These are phyloP conservation scores for Botia kubotai DNA, from an alignment of 2,797 vertebrate genomes.

Conservation along the genomic window DNA sequence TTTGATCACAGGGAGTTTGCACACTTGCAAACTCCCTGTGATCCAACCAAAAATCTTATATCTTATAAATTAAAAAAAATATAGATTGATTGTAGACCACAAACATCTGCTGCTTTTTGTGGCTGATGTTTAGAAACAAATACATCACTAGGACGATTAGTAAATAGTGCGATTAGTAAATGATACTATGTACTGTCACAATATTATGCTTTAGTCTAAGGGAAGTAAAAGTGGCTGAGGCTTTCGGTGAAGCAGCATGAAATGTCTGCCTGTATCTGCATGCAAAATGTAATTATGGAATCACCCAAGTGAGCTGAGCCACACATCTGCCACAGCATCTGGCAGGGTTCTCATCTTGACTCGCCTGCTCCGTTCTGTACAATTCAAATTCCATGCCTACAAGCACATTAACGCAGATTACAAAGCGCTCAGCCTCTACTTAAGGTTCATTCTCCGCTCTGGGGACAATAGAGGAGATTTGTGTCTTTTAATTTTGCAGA, in stretches of 20 bases:
- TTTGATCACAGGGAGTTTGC: no score
- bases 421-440: constrained; percentile 81
- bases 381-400: constrained; percentile 81
- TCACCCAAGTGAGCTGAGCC: constrained; percentile 66
- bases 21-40: constrained; percentile 20
- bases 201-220: constrained; percentile 60
- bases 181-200: constrained; percentile 55
- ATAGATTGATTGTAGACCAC: constrained; percentile 30
- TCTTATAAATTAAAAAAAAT: constrained; percentile 16
- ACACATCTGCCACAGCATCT: constrained; percentile 85
- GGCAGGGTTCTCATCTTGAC: constrained; percentile 69
- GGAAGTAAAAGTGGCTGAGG: constrained; percentile 39
- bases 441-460: constrained; percentile 73
- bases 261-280: constrained; percentile 68
- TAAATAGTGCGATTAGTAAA: no score
- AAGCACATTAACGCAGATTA: constrained; percentile 84
- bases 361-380: constrained; percentile 70
- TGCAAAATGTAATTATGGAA: constrained; percentile 84
- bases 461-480: constrained; percentile 65
- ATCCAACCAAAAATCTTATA: constrained; percentile 23
- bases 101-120: constrained; percentile 49
- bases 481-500: constrained; percentile 51
- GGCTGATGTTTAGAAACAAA: constrained; percentile 32
- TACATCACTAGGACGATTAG: constrained; percentile 54
- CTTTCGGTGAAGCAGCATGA: constrained; percentile 51